Percentiles rank a stretch among this genome's conserved stretches.
These are phyloP conservation scores for Ammodytes marinus DNA, from an alignment of 2,113 vertebrate genomes.

Conservation along the genomic window DNA sequence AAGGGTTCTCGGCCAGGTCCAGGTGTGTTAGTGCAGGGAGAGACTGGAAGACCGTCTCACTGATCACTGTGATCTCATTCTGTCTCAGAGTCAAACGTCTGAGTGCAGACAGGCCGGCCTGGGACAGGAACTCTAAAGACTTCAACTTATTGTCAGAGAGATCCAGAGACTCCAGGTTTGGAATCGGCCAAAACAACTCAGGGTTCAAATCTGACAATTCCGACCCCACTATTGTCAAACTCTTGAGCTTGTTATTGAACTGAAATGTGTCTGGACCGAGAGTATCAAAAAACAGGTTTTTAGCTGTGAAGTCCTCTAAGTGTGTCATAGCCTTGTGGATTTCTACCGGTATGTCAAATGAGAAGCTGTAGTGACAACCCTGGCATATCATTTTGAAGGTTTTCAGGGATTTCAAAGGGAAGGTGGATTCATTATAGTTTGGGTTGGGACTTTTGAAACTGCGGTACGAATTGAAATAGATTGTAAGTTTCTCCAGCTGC, in stretches of 20 bases:
- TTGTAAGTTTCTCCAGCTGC: slow-evolving; percentile 1
- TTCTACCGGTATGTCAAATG: accelerated
- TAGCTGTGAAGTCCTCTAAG: slow-evolving; percentile 24
- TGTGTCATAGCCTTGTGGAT: not conserved
- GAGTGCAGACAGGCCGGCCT: slow-evolving; percentile 54
- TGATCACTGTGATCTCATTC: slow-evolving; percentile 67
- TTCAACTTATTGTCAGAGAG: slow-evolving; percentile 35
- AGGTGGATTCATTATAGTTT: not conserved
- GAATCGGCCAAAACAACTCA: slow-evolving; percentile 58
- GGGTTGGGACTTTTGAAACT: not conserved
- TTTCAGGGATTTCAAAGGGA: slow-evolving; percentile 18
- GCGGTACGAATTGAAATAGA: accelerated
- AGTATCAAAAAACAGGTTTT: not conserved
- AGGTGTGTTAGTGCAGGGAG: slow-evolving; percentile 68
- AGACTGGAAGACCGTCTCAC: slow-evolving; percentile 47
- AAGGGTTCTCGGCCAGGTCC: slow-evolving; percentile 68
- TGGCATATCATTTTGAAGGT: not conserved
- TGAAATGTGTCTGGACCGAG: not conserved
- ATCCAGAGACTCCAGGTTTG: slow-evolving; percentile 55
- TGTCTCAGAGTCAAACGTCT: slow-evolving; percentile 31
- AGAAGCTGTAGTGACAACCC: not conserved
- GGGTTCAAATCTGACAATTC: slow-evolving; percentile 48
- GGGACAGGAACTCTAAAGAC: slow-evolving; percentile 73
- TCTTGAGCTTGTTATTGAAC: slow-evolving; percentile 37
- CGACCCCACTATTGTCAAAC: not conserved